Evolutionary conservation across 1,140 invertebrate genomes (phyloP), one percentile per base, ranked within the genome.

Genomic region (Plectrocnemia conspersa): DNA sequence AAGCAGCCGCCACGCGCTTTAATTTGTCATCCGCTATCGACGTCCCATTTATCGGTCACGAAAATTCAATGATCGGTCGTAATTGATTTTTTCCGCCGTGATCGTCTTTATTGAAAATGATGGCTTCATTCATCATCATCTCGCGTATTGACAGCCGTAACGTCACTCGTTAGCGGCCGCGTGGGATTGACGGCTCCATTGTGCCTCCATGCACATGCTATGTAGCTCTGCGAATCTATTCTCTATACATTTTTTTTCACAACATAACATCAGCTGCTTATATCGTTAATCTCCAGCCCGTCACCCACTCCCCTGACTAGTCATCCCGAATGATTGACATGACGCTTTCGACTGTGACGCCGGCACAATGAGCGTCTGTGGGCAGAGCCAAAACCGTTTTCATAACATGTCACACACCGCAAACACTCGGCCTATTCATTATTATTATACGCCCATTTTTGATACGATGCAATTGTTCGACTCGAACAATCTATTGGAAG

Each of bases 51-150:
- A 35, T 13, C 16, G 11, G 16, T 13, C n/a, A 11, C 11, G 11
- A 35, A 7, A 29, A 29, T 29, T 11, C n/a, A 35, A 35, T 13
- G 11, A 35, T 4, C n/a, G 3, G 16, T 13, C 11, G 11, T 4
- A 13, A 13, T 29, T 29, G 27, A 29, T 35, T 35, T 35, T 11
- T 15, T 11, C 32, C 11, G 6, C 27, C 42, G 42, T 27, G 23
- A 27, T 45, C 42, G 42, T 45, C 42, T 45, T 45, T 45, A 45
- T 45, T 45, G 42, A 45, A 45, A 45, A 45, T 23, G 42, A 45
- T 27, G 42, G 25, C 42, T 45, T 45, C 42, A 45, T 45, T 45
- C 42, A 45, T 45, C 42, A 45, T 45, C 19, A 25, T 40, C 36
- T 3, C 16, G 4, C 23, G 21, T 45, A 45, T 45, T 45, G 42